These are phyloP conservation scores for Arbacia lixula DNA, from an alignment of 53 echinoderm and acorn worm genomes.

Conservation along the genomic window DNA sequence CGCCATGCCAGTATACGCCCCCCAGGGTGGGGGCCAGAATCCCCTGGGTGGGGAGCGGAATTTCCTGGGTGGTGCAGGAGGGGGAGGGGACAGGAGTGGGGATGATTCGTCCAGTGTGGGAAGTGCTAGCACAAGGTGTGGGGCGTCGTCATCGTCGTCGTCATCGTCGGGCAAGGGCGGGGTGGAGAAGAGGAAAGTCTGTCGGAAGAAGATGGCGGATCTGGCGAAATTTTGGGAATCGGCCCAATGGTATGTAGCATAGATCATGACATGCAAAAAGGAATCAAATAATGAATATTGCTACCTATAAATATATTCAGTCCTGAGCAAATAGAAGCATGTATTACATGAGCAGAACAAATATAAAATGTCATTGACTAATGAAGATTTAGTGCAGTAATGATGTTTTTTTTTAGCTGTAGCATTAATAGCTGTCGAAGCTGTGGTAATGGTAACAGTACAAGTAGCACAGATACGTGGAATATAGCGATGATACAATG, in stretches of 20 bases:
- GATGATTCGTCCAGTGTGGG: slow-evolving; percentile 30
- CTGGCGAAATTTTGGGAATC: slow-evolving; percentile 51
- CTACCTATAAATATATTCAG: no score
- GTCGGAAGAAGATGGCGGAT: slow-evolving; percentile 42
- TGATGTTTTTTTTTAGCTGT: no score
- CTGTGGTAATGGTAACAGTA: no score
- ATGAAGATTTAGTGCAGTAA: no score
- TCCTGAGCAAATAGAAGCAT: no score
- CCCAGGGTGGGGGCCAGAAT: not conserved
- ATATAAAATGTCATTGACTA: no score
- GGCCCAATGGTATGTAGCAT: slow-evolving; percentile 39
- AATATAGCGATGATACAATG: no score
- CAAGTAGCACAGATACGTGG: no score
- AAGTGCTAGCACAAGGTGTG: not conserved
- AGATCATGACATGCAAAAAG: not conserved
- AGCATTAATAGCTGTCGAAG: no score
- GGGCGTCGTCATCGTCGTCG: not conserved
- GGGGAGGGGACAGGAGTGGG: slow-evolving; percentile 23
- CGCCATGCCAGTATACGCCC: not conserved
- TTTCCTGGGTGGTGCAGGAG: not conserved
- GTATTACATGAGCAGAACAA: no score
- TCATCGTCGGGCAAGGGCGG: not conserved
- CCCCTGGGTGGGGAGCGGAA: not conserved
- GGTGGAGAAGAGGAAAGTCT: slow-evolving; percentile 19
- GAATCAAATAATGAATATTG: no score